Evolutionary conservation across 1,140 invertebrate genomes (phyloP).

Genomic region (Heliconius eleuchia): DNA sequence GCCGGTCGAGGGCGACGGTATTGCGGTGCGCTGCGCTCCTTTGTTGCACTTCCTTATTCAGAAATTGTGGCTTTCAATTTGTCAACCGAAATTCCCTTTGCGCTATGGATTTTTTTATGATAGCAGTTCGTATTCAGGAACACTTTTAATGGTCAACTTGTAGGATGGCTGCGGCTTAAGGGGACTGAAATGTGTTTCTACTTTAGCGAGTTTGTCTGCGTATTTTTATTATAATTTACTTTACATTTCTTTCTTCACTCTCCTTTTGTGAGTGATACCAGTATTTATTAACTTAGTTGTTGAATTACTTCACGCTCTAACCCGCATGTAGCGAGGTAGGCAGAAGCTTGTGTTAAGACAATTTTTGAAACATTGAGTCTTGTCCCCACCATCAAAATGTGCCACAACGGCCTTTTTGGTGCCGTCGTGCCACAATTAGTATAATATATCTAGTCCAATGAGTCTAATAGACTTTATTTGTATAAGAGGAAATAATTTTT

Average conservation of each 20-base stretch:
- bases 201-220: neutral
- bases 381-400: too few species aligned
- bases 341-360: too few species aligned
- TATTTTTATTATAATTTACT: neutral
- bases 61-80: constrained; percentile 21
- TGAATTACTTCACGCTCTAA: too few species aligned
- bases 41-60: constrained; percentile 21
- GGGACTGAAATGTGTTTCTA: neutral
- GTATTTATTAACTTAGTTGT: neutral
- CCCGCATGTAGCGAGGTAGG: too few species aligned
- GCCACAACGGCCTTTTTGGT: too few species aligned
- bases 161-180: neutral
- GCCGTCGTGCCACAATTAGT: too few species aligned
- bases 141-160: constrained; percentile 8
- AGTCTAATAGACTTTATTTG: too few species aligned
- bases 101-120: constrained; percentile 9
- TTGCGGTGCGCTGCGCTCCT: constrained; percentile 14
- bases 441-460: too few species aligned
- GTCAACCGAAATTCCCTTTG: constrained; percentile 25
- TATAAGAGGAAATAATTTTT: too few species aligned
- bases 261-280: neutral
- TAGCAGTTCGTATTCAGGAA: too few species aligned
- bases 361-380: too few species aligned
- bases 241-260: neutral
- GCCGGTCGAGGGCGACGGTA: constrained; percentile 16